Conservation (phyloP, 1,140 invertebrate genomes). For the Aphis craccivora region DNA sequence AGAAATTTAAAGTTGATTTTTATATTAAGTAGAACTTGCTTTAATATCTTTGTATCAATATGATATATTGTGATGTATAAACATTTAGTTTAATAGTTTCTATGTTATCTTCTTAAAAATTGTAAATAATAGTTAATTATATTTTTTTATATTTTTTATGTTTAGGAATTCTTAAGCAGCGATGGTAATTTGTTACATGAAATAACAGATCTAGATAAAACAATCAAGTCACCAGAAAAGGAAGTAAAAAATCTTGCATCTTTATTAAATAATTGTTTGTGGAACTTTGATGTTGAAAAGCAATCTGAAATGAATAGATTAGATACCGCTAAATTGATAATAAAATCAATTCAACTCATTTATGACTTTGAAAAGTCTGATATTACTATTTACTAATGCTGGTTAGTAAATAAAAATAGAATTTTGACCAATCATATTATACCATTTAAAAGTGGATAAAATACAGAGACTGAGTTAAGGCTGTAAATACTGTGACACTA, state of each 20-base stretch:
- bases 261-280: conserved; percentile 14
- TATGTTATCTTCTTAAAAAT: neutral
- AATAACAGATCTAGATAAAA: neutral
- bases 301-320: conserved; percentile 1
- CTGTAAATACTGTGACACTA: neutral
- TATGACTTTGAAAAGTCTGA: neutral
- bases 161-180: conserved; percentile 42
- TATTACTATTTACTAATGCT: neutral
- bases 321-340: conserved; percentile 27
- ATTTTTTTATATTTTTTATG: neutral
- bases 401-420: neutral
- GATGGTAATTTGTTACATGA: neutral
- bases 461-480: neutral
- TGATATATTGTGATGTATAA: too few species aligned
- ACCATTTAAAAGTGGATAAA: neutral
- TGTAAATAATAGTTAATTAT: neutral
- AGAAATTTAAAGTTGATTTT: neutral
- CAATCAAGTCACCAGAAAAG: neutral
- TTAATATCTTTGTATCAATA: neutral
- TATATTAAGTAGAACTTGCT: neutral
- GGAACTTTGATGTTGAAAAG: neutral
- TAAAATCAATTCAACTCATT: neutral
- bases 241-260: neutral
- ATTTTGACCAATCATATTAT: neutral
- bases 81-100: neutral